phyloP scores from a whole-genome alignment of 1,140 invertebrate genomes.

The Limonius californicus region DNA sequence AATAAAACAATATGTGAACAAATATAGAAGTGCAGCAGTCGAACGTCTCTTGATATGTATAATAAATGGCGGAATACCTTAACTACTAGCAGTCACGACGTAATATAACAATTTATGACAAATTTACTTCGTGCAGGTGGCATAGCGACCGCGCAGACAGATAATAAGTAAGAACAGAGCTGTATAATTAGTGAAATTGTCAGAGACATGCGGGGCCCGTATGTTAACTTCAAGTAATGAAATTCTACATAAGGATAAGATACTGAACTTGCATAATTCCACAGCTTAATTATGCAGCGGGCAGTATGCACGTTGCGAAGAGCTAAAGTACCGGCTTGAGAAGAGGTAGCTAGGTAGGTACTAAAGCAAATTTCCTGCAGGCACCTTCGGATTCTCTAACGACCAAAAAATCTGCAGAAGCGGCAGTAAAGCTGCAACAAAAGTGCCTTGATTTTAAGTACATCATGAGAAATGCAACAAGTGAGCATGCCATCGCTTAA shows the following conservation, averaged over 20 bases:
- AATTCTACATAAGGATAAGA: constrained; percentile 9
- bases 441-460: constrained; percentile 2
- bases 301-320: not conserved
- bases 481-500: constrained; percentile 2
- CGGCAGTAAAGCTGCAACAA: not conserved
- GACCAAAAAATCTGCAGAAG: too few species aligned
- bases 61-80: too few species aligned
- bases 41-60: too few species aligned
- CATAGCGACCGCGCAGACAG: not conserved
- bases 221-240: constrained; percentile 13
- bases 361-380: too few species aligned
- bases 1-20: not conserved
- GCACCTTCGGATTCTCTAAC: not conserved
- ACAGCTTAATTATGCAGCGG: constrained; percentile 3
- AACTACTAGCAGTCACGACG: too few species aligned
- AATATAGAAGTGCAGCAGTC: too few species aligned
- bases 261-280: constrained; percentile 3
- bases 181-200: constrained; percentile 13
- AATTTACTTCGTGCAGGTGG: constrained; percentile 6
- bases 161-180: constrained; percentile 6
- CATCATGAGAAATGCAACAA: constrained; percentile 12
- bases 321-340: not conserved
- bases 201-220: constrained; percentile 10
- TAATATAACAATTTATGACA: constrained; percentile 3
- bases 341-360: too few species aligned